These are phyloP conservation scores for Papilio machaon DNA, from an alignment of 1,140 invertebrate genomes.

Conservation along the genomic window DNA sequence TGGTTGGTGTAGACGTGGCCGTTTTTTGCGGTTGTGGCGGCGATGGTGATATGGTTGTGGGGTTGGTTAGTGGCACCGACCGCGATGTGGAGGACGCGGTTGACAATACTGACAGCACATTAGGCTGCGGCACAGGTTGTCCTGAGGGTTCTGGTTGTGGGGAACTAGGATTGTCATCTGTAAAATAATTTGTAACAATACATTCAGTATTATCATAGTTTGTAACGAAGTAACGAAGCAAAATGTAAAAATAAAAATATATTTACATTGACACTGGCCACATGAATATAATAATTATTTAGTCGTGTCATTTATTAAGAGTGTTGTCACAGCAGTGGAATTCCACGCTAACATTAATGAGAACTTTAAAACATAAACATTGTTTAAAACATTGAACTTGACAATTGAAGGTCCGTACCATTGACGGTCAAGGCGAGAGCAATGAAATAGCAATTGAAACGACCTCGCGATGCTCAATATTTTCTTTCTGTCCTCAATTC, in stretches of 20 bases:
- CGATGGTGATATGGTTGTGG: constrained; percentile 29
- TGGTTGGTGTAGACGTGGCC: constrained; percentile 44
- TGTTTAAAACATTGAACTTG: background rate
- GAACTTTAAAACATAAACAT: background rate
- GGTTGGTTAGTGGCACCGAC: constrained; percentile 24
- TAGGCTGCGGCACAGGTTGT: background rate
- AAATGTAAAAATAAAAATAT: no score
- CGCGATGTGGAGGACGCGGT: constrained; percentile 31
- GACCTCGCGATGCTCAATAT: background rate
- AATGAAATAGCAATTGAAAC: constrained; percentile 13
- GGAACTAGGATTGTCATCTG: background rate
- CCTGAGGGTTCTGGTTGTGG: background rate
- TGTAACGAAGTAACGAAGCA: no score
- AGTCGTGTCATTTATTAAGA: no score
- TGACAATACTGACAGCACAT: constrained; percentile 2
- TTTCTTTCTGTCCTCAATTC: constrained; percentile 21
- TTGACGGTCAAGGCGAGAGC: constrained; percentile 17
- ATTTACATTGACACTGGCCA: no score
- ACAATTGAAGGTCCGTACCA: background rate
- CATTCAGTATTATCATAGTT: no score
- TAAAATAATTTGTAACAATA: background rate
- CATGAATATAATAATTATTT: no score
- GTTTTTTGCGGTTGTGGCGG: constrained; percentile 26
- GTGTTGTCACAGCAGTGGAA: no score
- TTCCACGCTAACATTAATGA: no score